phyloP scores from a whole-genome alignment of 2,888 invertebrate species.

The Nephrotoma flavescens region DNA sequence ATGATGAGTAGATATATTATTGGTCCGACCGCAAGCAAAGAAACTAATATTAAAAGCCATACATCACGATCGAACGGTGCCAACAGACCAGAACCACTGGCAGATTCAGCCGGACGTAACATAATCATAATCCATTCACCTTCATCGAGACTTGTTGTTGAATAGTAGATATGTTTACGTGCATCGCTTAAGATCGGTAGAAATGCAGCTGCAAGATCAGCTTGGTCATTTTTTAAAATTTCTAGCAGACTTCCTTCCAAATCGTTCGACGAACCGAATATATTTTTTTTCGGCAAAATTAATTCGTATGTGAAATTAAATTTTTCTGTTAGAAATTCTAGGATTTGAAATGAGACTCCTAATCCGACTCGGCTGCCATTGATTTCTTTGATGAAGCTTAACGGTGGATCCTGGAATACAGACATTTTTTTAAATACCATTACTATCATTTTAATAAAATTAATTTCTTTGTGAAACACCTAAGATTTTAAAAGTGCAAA shows the following conservation, averaged over 20 bases:
- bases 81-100: conserved; percentile 65
- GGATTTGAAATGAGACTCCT: conserved; percentile 59
- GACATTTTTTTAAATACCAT: no score
- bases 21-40: conserved; percentile 61
- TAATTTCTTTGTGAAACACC: no score
- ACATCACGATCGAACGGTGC: conserved; percentile 63
- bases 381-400: conserved; percentile 38
- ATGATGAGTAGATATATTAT: conserved; percentile 56
- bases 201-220: conserved; percentile 67
- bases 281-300: conserved; percentile 43
- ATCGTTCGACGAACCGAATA: conserved; percentile 37
- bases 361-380: conserved; percentile 43
- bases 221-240: conserved; percentile 42
- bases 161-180: conserved; percentile 39
- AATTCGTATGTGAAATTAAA: conserved; percentile 63
- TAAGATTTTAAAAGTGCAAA: no score
- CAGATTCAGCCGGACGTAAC: conserved; percentile 65
- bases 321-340: conserved; percentile 49
- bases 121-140: conserved; percentile 67
- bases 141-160: conserved; percentile 48
- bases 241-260: conserved; percentile 46
- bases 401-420: conserved; percentile 35
- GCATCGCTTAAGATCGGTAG: conserved; percentile 49
- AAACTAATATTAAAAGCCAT: conserved; percentile 59
- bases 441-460: background rate